A percentile compares a stretch with the other conserved stretches of the same genome.
Evolutionary conservation across 2,113 vertebrate genomes (phyloP).

Genomic region (Dissostichus mawsoni): DNA sequence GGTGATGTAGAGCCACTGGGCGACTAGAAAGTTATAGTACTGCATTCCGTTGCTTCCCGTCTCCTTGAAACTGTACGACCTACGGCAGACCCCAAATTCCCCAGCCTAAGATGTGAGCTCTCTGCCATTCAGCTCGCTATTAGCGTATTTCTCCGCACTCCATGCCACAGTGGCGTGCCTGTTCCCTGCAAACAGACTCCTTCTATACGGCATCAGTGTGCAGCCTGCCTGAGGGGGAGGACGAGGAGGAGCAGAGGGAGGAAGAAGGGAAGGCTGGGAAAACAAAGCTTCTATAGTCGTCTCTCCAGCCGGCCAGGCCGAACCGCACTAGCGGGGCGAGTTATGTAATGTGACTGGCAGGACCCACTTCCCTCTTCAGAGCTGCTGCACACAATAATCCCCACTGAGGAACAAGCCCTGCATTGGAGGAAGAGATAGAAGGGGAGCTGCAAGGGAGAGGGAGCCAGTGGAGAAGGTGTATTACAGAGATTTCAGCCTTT

Average conservation of each 20-base stretch:
- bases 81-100: slow-evolving; percentile 70
- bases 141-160: slow-evolving; percentile 73
- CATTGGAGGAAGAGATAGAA: slow-evolving; percentile 62
- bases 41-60: slow-evolving; percentile 27
- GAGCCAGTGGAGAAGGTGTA: slow-evolving; percentile 56
- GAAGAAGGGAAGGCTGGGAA: slow-evolving; percentile 76
- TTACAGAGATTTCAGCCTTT: slow-evolving; percentile 73
- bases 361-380: slow-evolving; percentile 80
- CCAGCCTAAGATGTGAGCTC: slow-evolving; percentile 65
- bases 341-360: slow-evolving; percentile 88
- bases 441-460: slow-evolving; percentile 57
- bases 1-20: slow-evolving; percentile 7
- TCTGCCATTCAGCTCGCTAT: slow-evolving; percentile 76
- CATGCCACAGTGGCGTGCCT: slow-evolving; percentile 77
- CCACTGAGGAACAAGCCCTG: slow-evolving; percentile 76
- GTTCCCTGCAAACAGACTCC: slow-evolving; percentile 84
- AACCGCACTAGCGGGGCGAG: slow-evolving; percentile 75
- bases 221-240: slow-evolving; percentile 75
- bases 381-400: slow-evolving; percentile 81
- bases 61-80: slow-evolving; percentile 56
- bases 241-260: slow-evolving; percentile 64
- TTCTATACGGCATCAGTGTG: slow-evolving; percentile 81
- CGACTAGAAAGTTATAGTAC: slow-evolving; percentile 16
- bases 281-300: slow-evolving; percentile 87
- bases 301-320: slow-evolving; percentile 81